phyloP scores from a whole-genome alignment of 2,797 vertebrate species.

The Eulemur rubriventer region DNA sequence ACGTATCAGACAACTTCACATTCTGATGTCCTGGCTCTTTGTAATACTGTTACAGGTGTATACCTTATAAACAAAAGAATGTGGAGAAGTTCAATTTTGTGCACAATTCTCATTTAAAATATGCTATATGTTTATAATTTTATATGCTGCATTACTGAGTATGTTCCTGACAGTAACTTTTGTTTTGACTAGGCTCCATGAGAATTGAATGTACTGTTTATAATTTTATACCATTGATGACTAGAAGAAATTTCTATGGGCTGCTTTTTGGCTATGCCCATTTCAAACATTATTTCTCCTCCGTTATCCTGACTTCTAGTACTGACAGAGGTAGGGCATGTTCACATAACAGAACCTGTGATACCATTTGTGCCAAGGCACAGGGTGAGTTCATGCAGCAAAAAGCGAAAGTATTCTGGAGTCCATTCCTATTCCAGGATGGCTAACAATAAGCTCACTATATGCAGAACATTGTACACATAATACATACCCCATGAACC shows the following conservation, averaged over 20 bases:
- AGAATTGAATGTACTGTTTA: slow-evolving; percentile 48
- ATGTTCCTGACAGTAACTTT: slow-evolving; percentile 28
- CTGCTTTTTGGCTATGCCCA: not conserved
- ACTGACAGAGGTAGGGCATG: not conserved
- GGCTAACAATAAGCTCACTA: not conserved
- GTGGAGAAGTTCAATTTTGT: not conserved
- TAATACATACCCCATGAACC: not conserved
- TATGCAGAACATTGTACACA: not conserved
- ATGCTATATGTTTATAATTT: not conserved
- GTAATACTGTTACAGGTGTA: not conserved
- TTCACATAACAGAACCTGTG: not conserved
- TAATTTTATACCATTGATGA: slow-evolving; percentile 18
- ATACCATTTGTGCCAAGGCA: not conserved
- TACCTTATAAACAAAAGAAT: not conserved
- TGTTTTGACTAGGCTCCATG: slow-evolving; percentile 29
- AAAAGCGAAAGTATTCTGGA: not conserved
- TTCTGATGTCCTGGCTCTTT: not conserved
- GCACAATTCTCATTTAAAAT: not conserved
- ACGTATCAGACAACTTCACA: not conserved
- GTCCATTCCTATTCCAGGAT: not conserved
- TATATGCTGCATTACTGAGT: not conserved
- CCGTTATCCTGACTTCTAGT: not conserved
- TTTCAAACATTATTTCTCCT: slow-evolving; percentile 42
- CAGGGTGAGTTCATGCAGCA: not conserved
- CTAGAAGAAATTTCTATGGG: not conserved